phyloP scores from a whole-genome alignment of 2,797 vertebrate species.

The Intellagama lesueurii region DNA sequence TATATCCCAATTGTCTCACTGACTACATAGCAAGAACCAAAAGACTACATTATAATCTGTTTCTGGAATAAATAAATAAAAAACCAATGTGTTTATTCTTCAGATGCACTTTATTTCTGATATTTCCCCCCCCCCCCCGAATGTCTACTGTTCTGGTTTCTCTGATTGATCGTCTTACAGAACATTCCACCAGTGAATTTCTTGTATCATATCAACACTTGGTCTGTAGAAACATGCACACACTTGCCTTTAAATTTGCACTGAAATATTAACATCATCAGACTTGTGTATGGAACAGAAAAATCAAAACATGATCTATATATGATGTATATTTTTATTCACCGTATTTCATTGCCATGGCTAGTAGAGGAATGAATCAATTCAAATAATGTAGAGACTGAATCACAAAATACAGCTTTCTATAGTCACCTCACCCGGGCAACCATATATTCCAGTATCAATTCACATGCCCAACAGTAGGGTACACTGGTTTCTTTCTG shows the following conservation, averaged over 20 bases:
- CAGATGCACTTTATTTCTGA: neutral
- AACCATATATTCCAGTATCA: neutral
- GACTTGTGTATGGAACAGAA: neutral
- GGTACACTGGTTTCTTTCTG: neutral
- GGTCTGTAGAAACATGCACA: neutral
- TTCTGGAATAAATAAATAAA: neutral
- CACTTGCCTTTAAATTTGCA: neutral
- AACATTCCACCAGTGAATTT: constrained; percentile 3
- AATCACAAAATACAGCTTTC: neutral
- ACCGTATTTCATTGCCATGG: neutral
- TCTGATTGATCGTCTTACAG: neutral
- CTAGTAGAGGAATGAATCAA: neutral
- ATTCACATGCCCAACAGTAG: neutral
- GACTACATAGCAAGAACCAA: neutral
- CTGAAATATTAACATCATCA: constrained; percentile 16
- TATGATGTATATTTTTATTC: neutral
- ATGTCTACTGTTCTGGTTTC: neutral
- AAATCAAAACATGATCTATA: neutral
- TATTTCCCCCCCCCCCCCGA: neutral
- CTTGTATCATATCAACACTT: constrained; percentile 9
- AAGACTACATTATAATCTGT: neutral
- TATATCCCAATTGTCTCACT: too few relatives aligned
- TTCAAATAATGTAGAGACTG: neutral
- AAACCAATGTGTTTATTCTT: neutral
- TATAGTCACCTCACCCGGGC: neutral